phyloP scores from a whole-genome alignment of 2,113 vertebrate species.

The Osmerus eperlanus region DNA sequence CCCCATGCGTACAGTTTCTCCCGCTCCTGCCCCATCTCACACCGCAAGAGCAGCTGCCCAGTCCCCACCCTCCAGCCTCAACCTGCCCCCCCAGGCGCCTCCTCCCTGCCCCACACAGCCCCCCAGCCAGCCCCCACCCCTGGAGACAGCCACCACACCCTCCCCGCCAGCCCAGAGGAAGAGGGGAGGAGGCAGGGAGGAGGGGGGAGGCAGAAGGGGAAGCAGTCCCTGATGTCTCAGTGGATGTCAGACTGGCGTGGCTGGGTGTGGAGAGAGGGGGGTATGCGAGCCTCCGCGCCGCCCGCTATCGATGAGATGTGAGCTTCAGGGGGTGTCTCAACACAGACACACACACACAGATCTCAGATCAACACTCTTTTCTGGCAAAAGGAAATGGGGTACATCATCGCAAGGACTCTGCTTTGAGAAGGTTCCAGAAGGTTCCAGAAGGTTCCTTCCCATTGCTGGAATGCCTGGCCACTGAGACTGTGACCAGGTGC shows the following conservation, averaged over 20 bases:
- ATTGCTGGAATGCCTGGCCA: too few relatives aligned
- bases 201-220: conserved; percentile 42
- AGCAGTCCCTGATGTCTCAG: conserved; percentile 63
- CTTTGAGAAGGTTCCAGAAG: too few relatives aligned
- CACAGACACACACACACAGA: neutral
- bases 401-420: too few relatives aligned
- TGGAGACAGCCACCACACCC: conserved; percentile 7
- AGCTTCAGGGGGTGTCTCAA: neutral
- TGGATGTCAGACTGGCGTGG: conserved; percentile 77
- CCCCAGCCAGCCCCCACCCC: neutral
- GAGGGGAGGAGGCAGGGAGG: neutral
- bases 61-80: conserved; percentile 48
- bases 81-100: rapidly evolving
- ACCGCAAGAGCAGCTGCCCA: conserved; percentile 59
- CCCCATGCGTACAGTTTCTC: conserved; percentile 58
- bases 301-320: conserved; percentile 80
- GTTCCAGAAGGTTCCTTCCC: too few relatives aligned
- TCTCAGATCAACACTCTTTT: neutral
- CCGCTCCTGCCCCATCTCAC: conserved; percentile 58
- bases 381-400: too few relatives aligned
- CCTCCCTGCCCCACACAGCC: conserved; percentile 12
- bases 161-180: conserved; percentile 1
- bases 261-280: conserved; percentile 74
- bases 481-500: too few relatives aligned
- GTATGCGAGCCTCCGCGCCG: conserved; percentile 72